Base-by-base conservation (phyloP, 2,113 vertebrate species). In the Ictidomys tridecemlineatus region DNA sequence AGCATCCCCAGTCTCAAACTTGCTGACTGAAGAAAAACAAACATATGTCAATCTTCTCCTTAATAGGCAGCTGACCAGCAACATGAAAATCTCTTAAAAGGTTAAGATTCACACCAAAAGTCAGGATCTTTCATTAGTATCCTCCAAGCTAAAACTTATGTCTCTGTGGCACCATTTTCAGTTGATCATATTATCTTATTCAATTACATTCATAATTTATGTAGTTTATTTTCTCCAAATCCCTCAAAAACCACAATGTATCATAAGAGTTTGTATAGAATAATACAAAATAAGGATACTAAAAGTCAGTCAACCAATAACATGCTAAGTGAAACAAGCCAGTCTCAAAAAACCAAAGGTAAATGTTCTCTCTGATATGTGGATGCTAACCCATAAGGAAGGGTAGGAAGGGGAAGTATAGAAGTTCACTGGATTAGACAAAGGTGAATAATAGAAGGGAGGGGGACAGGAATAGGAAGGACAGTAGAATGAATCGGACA, bases 191-290 rank as follows among this genome's bases (percentile, higher is more conserved):
- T 80, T 92, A 89, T 94, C 32, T 88, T 53, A 26, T 91, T 90
- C 42, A 89, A 84, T 84, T 96, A 79, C 6, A 90, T 32, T 42
- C 42, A 83, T 58, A 96, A 83, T 77, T 63, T 88, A 82, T 42
- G 83, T 28, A 65, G 76, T 77, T 91, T 70, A 89, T 91, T 70
- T 93, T 96, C 56, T 88, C 83, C 42, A 94, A 91, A 93, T 91
- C 22, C 61, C 80, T 77, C 85, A 53, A 95, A 91, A 94, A 67
- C 18, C 39, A 91, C 69, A 30, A 70, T 30, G 16, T n/a, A 78
- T 63, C 17, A 91, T 77, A 30, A 86, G 87, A 94, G 16, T 84
- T 69, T 88, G 24, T 24, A 18, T 8, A 80, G 13, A 97, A 74
- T 24, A 34, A 67, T 34, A 95, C 34, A 87, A 34, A 95, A 76